Percentiles rank a stretch among this genome's conserved stretches.
Evolutionary conservation across 2,888 invertebrate species (phyloP).

Genomic region (Lasioglossum calceatum): DNA sequence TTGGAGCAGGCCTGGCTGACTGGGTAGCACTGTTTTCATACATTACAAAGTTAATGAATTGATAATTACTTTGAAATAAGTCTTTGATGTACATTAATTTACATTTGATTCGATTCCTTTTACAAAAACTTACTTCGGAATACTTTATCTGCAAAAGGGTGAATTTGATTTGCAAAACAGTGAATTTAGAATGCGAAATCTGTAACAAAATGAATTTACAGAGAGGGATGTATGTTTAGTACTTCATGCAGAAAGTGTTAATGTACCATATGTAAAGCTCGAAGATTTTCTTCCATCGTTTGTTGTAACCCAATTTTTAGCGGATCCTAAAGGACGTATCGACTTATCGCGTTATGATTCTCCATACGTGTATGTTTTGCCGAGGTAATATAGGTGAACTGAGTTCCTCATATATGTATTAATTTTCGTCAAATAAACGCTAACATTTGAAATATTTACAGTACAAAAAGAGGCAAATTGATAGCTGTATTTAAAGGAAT

Average conservation of each 20-base stretch:
- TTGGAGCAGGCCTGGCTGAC: too few relatives aligned
- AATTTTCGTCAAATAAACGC: not conserved
- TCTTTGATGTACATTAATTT: too few relatives aligned
- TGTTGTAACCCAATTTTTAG: conserved; percentile 62
- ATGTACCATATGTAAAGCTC: conserved; percentile 69
- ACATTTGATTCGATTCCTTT: too few relatives aligned
- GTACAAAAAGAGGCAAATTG: conserved; percentile 78
- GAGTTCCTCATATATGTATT: conserved; percentile 6
- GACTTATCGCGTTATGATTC: conserved; percentile 62
- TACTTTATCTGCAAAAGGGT: too few relatives aligned
- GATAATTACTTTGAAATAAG: too few relatives aligned
- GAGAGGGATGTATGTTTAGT: conserved; percentile 62
- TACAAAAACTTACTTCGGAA: too few relatives aligned
- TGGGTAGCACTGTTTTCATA: too few relatives aligned
- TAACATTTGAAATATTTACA: conserved; percentile 47
- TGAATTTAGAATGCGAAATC: too few relatives aligned
- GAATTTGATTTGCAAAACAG: too few relatives aligned
- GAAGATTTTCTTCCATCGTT: conserved; percentile 57
- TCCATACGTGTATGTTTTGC: conserved; percentile 77
- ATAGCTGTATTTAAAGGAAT: conserved; percentile 75
- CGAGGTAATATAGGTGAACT: conserved; percentile 75
- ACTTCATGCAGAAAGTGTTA: conserved; percentile 67
- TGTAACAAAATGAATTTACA: conserved; percentile 44
- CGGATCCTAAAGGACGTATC: conserved; percentile 69
- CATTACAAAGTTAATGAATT: too few relatives aligned